These are phyloP conservation scores for Mythimna vitellina DNA, from an alignment of 2,888 invertebrate species.

Conservation along the genomic window DNA sequence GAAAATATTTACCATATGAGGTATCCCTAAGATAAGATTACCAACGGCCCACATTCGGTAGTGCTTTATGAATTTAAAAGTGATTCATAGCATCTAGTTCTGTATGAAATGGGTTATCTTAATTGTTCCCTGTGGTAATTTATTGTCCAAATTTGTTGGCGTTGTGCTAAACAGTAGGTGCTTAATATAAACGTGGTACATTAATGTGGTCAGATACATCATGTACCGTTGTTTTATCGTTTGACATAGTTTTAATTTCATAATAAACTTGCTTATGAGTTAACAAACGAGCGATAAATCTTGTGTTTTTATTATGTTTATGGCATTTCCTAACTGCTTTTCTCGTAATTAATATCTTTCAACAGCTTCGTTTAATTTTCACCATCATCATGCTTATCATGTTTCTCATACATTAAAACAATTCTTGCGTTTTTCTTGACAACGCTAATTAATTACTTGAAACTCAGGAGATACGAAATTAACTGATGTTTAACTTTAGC, in stretches of 20 bases:
- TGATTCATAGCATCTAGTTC: constrained; percentile 75
- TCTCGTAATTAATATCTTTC: constrained; percentile 22
- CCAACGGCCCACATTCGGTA: constrained; percentile 80
- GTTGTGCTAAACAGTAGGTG: constrained; percentile 61
- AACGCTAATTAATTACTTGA: no score
- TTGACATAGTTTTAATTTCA: constrained; percentile 58
- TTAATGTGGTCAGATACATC: constrained; percentile 63
- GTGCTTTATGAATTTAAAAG: constrained; percentile 81
- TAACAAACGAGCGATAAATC: constrained; percentile 40
- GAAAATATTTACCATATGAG: constrained; percentile 80
- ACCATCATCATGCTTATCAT: neutral
- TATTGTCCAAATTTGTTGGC: constrained; percentile 66
- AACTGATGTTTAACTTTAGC: no score
- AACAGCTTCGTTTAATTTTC: constrained; percentile 16
- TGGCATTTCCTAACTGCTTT: constrained; percentile 19
- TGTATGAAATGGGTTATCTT: constrained; percentile 81
- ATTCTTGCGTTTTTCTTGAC: no score
- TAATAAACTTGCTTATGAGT: constrained; percentile 38
- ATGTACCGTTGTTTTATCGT: constrained; percentile 60
- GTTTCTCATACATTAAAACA: neutral
- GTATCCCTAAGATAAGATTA: constrained; percentile 82
- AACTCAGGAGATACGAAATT: no score
- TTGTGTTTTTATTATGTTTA: constrained; percentile 25
- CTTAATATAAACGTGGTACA: constrained; percentile 63
- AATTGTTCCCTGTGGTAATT: constrained; percentile 75